Percentiles rank a stretch among this genome's conserved stretches.
Conservation (phyloP, 2,888 invertebrate species). For the Amphipoea lucens region DNA sequence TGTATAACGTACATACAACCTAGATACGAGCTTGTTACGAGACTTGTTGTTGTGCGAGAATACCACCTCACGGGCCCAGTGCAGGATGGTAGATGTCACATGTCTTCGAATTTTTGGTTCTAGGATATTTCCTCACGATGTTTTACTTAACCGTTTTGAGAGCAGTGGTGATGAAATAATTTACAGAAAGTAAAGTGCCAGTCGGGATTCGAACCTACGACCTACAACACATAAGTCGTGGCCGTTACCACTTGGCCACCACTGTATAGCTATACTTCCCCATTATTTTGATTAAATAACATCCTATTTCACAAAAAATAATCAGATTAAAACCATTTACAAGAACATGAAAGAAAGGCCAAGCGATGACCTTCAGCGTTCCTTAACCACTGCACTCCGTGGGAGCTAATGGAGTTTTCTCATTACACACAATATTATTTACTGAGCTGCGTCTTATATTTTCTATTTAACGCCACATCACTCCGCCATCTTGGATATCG, state of each 20-base stretch:
- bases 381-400: constrained; percentile 37
- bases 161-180: neutral
- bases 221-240: too few relatives aligned
- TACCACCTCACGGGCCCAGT: neutral
- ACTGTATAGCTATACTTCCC: neutral
- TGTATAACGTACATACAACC: neutral
- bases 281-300: neutral
- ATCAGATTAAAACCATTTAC: constrained; percentile 32
- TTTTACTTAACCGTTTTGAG: neutral
- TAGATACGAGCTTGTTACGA: neutral
- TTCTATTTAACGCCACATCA: constrained; percentile 42
- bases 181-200: neutral
- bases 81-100: neutral
- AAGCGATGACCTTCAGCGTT: constrained; percentile 35
- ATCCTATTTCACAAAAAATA: neutral
- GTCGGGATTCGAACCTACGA: too few relatives aligned
- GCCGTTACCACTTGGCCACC: neutral
- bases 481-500: constrained; percentile 25
- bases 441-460: constrained; percentile 43
- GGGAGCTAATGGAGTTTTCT: constrained; percentile 59
- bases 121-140: neutral
- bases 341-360: constrained; percentile 35
- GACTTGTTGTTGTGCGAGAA: too few relatives aligned
- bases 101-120: neutral
- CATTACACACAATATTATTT: constrained; percentile 51